Evolutionary conservation across 1,140 invertebrate genomes (phyloP).

Genomic region (Eueides isabella): DNA sequence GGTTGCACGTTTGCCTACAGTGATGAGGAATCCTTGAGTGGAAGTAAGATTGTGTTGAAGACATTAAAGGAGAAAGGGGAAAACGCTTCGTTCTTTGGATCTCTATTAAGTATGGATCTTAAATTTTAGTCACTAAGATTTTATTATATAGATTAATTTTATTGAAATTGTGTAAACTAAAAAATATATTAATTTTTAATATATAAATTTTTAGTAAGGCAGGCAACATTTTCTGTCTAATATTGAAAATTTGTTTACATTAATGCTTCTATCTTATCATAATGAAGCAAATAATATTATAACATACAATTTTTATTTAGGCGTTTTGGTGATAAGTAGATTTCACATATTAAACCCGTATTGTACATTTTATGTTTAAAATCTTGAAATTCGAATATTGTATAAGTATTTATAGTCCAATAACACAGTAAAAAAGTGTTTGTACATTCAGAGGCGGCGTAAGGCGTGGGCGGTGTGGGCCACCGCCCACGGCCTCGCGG

Average conservation of each 20-base stretch:
- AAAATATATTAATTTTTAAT: too few species aligned
- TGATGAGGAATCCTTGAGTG: slow-evolving; percentile 82
- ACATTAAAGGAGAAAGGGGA: slow-evolving; percentile 84
- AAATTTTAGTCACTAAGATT: not conserved
- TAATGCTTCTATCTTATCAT: not conserved
- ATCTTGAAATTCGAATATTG: too few species aligned
- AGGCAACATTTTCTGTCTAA: too few species aligned
- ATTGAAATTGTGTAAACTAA: too few species aligned
- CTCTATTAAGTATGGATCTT: slow-evolving; percentile 77
- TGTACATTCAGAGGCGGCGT: too few species aligned
- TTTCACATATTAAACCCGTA: not conserved
- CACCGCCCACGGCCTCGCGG: too few species aligned
- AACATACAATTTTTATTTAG: not conserved
- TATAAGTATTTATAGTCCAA: too few species aligned
- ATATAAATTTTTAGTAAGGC: too few species aligned
- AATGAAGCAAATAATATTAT: not conserved
- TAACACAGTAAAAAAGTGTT: too few species aligned
- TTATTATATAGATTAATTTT: slow-evolving; percentile 7
- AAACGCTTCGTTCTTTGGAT: slow-evolving; percentile 85
- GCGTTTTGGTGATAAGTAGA: not conserved
- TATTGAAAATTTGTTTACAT: not conserved
- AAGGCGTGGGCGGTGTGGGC: too few species aligned
- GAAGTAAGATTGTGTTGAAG: slow-evolving; percentile 82
- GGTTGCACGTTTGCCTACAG: slow-evolving; percentile 84
- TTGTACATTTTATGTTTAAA: not conserved